Conservation (phyloP, 2,797 vertebrate genomes). For the Sebastes itinus region DNA sequence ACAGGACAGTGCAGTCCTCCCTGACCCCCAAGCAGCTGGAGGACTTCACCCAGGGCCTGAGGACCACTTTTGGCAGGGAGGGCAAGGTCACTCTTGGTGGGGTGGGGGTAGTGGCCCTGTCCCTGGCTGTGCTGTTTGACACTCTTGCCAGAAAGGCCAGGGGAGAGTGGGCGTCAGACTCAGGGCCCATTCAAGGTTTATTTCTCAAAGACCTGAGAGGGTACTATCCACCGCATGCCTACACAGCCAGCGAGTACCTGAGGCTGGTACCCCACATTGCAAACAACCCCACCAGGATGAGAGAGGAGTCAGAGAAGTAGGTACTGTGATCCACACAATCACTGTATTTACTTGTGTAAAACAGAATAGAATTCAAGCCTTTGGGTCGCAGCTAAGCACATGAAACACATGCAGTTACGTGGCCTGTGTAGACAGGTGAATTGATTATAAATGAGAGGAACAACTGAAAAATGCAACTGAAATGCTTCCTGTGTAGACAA, state of each 20-base stretch:
- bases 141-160: constrained; percentile 21
- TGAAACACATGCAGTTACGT: no score
- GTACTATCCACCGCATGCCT: neutral
- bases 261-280: constrained; percentile 42
- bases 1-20: constrained; percentile 28
- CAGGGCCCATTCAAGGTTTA: constrained; percentile 16
- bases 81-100: neutral
- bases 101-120: constrained; percentile 39
- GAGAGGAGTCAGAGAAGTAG: constrained; percentile 24
- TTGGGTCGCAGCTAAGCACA: no score
- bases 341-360: no score
- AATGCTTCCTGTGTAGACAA: no score
- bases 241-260: constrained; percentile 32
- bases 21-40: constrained; percentile 30
- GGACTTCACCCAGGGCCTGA: constrained; percentile 39
- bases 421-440: no score
- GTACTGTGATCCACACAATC: neutral
- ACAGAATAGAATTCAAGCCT: no score
- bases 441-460: no score
- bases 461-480: no score
- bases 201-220: constrained; percentile 20
- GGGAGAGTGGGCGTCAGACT: constrained; percentile 15
- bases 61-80: constrained; percentile 30
- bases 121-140: constrained; percentile 43
- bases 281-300: constrained; percentile 48